A percentile compares a stretch with the other conserved stretches of the same genome.
Conservation (phyloP, 64 coral and sea anemone genomes). For the Acropora yongei region DNA sequence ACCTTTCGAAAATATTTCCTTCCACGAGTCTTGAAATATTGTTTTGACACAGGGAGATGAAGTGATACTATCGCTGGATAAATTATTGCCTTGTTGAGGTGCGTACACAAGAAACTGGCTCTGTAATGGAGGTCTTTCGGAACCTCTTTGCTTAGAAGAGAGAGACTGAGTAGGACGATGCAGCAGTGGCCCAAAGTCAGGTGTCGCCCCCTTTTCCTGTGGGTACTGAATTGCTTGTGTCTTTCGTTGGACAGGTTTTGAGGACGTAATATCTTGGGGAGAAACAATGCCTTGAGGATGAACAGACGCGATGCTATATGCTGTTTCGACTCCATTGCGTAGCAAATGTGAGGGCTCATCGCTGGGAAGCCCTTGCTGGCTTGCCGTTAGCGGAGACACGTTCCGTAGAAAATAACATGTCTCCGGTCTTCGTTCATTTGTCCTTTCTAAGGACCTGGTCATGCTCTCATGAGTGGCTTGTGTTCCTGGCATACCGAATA, state of each 20-base stretch:
- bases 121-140: too few relatives aligned
- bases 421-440: background rate
- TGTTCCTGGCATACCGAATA: background rate
- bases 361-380: background rate
- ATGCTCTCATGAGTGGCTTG: background rate
- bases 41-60: background rate
- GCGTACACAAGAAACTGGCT: background rate
- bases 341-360: background rate
- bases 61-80: background rate
- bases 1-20: too few relatives aligned
- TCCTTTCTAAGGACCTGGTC: background rate
- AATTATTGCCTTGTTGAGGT: background rate
- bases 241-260: background rate
- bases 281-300: constrained; percentile 5
- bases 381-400: background rate
- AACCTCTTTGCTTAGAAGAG: too few relatives aligned
- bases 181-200: background rate
- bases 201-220: background rate
- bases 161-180: too few relatives aligned
- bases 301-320: constrained; percentile 13
- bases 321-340: background rate
- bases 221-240: background rate
- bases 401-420: background rate
- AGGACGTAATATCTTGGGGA: background rate
- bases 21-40: background rate